Conservation (phyloP, 2,113 vertebrate species). For the Setophaga kirtlandii region DNA sequence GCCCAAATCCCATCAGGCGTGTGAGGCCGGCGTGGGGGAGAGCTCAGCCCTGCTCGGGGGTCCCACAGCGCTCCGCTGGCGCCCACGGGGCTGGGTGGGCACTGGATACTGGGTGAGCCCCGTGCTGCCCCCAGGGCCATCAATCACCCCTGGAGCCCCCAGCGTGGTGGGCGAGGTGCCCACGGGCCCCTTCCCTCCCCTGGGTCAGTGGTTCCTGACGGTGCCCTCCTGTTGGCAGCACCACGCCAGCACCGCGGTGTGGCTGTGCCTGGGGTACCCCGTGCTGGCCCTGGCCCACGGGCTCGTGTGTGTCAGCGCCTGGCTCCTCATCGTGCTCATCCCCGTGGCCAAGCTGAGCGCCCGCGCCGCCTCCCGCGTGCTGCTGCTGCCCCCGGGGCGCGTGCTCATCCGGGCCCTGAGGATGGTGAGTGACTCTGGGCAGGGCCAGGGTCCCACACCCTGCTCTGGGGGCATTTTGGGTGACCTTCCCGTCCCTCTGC, state of each 20-base stretch:
- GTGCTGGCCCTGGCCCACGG: conserved; percentile 74
- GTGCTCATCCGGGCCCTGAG: conserved; percentile 55
- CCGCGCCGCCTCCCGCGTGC: conserved; percentile 49
- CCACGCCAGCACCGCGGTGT: conserved; percentile 20
- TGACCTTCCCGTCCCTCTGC: background rate
- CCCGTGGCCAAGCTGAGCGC: conserved; percentile 79
- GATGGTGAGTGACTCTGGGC: conserved; percentile 24
- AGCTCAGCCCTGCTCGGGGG: conserved; percentile 49
- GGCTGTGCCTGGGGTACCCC: conserved; percentile 80
- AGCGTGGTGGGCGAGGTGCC: rapidly evolving
- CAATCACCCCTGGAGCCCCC: background rate
- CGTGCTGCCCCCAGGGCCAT: rapidly evolving
- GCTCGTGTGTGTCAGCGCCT: conserved; percentile 76
- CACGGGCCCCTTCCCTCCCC: rapidly evolving
- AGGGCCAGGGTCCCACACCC: rapidly evolving
- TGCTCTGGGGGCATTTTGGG: rapidly evolving
- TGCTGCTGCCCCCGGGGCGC: conserved; percentile 76
- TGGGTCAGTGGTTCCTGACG: background rate
- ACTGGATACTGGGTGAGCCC: conserved; percentile 75
- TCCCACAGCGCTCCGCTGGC: background rate
- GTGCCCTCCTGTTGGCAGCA: background rate
- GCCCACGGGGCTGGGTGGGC: background rate
- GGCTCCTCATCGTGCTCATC: conserved; percentile 81
- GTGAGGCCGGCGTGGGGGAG: conserved; percentile 49
- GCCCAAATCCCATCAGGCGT: background rate